Percentiles rank a stretch among this genome's conserved stretches.
phyloP scores from a whole-genome alignment of 2,797 vertebrate genomes.

The Smutsia temminckii region DNA sequence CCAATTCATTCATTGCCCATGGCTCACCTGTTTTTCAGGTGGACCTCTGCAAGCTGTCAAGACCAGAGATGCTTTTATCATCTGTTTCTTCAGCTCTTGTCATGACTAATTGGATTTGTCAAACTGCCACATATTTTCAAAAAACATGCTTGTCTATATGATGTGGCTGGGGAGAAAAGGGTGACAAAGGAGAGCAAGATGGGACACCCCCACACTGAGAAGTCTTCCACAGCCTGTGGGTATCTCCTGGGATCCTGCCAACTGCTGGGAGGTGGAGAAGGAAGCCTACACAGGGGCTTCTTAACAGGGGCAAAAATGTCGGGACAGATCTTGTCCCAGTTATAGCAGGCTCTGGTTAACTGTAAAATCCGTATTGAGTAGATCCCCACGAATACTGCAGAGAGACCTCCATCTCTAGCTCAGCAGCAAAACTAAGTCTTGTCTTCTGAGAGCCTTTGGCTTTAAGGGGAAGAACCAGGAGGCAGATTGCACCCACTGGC shows the following conservation, averaged over 20 bases:
- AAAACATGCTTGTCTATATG: background rate
- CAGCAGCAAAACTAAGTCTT: slow-evolving; percentile 25
- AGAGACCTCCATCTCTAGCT: background rate
- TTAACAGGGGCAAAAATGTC: background rate
- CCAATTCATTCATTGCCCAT: background rate
- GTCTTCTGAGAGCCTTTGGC: slow-evolving; percentile 46
- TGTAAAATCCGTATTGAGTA: background rate
- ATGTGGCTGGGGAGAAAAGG: background rate
- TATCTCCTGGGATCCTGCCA: background rate
- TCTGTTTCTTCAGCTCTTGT: background rate
- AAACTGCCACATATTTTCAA: background rate
- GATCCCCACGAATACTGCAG: background rate
- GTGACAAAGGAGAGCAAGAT: background rate
- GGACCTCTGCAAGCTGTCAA: background rate
- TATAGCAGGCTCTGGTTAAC: background rate
- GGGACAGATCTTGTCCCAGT: background rate
- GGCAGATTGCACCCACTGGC: slow-evolving; percentile 16
- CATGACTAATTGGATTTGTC: background rate
- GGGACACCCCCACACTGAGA: background rate
- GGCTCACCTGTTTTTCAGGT: background rate
- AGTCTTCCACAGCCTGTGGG: background rate
- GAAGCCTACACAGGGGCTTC: background rate
- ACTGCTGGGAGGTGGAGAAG: background rate
- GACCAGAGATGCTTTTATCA: background rate
- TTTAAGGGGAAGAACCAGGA: slow-evolving; percentile 20